Percentiles rank a stretch among this genome's conserved stretches.
Conservation (phyloP, 2,888 invertebrate genomes). For the Endomychus coccineus region DNA sequence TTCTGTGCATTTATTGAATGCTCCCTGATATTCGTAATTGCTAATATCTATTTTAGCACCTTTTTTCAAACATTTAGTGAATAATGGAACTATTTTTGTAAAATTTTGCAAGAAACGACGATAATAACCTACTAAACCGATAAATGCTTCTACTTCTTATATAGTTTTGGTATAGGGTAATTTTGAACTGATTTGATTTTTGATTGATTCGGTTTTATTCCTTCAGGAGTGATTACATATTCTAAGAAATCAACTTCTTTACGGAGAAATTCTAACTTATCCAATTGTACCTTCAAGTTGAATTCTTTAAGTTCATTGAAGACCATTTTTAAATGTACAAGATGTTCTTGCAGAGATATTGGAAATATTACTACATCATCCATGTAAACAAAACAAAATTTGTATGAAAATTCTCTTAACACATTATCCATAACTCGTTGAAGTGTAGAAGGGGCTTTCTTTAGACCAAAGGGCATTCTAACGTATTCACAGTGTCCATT, state of each 20-base stretch:
- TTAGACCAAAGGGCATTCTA: conserved; percentile 21
- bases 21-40: conserved; percentile 14
- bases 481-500: conserved; percentile 19
- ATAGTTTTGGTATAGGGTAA: conserved; percentile 20
- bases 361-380: conserved; percentile 7
- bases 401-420: conserved; percentile 12
- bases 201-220: conserved; percentile 16
- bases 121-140: conserved; percentile 19
- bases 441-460: conserved; percentile 20
- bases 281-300: conserved; percentile 20
- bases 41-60: conserved; percentile 12
- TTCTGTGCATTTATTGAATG: conserved; percentile 23
- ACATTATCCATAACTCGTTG: conserved; percentile 21
- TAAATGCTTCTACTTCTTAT: conserved; percentile 23
- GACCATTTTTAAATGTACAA: conserved; percentile 8
- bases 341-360: conserved; percentile 11
- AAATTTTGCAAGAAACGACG: conserved; percentile 18
- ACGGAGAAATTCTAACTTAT: no score
- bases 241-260: no score
- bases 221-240: no score
- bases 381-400: conserved; percentile 9
- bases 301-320: conserved; percentile 6
- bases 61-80: conserved; percentile 23
- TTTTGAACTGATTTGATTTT: conserved; percentile 18
- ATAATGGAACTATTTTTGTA: conserved; percentile 19